Percentiles rank a stretch among this genome's conserved stretches.
Evolutionary conservation across 37 sponge, comb jelly and placozoan species (phyloP).

Genomic region (Geodia barretti): DNA sequence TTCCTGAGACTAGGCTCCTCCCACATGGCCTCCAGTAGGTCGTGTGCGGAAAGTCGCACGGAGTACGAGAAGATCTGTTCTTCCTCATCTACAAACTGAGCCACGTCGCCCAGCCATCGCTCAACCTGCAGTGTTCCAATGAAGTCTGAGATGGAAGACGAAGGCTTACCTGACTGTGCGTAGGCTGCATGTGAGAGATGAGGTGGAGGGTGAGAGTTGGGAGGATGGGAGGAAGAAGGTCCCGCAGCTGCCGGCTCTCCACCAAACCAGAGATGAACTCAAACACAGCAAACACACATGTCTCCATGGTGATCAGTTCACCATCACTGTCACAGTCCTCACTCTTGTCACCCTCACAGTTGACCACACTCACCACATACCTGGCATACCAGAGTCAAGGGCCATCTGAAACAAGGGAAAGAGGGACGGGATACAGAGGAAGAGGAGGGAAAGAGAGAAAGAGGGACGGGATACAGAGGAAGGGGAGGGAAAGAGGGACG

Average conservation of each 20-base stretch:
- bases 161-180: conserved; percentile 56
- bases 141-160: background rate
- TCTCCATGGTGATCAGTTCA: conserved; percentile 47
- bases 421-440: no score
- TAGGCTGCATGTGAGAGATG: conserved; percentile 65
- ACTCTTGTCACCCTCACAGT: background rate
- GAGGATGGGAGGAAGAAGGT: conserved; percentile 54
- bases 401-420: no score
- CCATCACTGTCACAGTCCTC: conserved; percentile 69
- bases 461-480: no score
- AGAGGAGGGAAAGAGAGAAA: background rate
- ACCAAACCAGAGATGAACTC: conserved; percentile 60
- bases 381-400: no score
- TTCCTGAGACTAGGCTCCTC: background rate
- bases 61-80: conserved; percentile 64
- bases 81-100: conserved; percentile 71
- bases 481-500: background rate
- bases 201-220: conserved; percentile 58
- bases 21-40: conserved; percentile 34
- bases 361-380: conserved; percentile 43
- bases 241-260: conserved; percentile 21
- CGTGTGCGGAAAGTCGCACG: conserved; percentile 59
- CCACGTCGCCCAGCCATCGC: conserved; percentile 51
- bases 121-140: conserved; percentile 37
- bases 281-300: conserved; percentile 56